phyloP scores from a whole-genome alignment of 2,888 invertebrate genomes.

The Drosophila lutescens region DNA sequence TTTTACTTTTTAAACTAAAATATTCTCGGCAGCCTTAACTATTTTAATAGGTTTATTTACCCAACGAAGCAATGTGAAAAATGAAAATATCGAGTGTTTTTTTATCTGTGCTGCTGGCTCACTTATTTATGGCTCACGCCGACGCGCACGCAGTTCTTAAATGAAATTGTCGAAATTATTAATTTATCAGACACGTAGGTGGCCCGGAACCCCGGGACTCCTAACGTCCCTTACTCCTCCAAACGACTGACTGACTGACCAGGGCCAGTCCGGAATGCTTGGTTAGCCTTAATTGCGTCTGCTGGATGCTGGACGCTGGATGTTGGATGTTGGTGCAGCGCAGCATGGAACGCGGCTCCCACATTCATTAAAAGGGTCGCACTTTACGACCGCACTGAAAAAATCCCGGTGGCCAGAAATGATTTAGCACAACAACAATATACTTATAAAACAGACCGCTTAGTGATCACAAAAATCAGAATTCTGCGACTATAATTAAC shows the following conservation, averaged over 20 bases:
- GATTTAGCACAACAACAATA: neutral
- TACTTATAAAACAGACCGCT: neutral
- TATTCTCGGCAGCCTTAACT: too few relatives aligned
- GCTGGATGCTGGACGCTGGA: slow-evolving; percentile 16
- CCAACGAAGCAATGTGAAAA: neutral
- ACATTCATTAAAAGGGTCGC: slow-evolving; percentile 75
- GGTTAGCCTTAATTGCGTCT: slow-evolving; percentile 75
- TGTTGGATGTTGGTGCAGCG: slow-evolving; percentile 5
- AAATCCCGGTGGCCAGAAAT: neutral
- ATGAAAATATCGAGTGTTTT: neutral
- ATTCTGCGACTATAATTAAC: too few relatives aligned
- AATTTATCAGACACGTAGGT: slow-evolving; percentile 61
- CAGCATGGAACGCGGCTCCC: slow-evolving; percentile 55
- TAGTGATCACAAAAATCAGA: neutral
- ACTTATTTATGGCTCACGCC: slow-evolving; percentile 44
- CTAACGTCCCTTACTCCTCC: neutral
- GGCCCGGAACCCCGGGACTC: neutral
- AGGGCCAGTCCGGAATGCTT: slow-evolving; percentile 45
- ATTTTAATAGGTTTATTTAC: neutral
- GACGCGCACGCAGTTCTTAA: slow-evolving; percentile 54
- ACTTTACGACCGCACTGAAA: slow-evolving; percentile 33
- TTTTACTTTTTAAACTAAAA: too few relatives aligned
- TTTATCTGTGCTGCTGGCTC: slow-evolving; percentile 9
- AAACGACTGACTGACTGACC: slow-evolving; percentile 6
- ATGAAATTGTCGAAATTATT: slow-evolving; percentile 70